Conservation (phyloP, 2,797 vertebrate genomes). For the Enteromius anoplus region DNA sequence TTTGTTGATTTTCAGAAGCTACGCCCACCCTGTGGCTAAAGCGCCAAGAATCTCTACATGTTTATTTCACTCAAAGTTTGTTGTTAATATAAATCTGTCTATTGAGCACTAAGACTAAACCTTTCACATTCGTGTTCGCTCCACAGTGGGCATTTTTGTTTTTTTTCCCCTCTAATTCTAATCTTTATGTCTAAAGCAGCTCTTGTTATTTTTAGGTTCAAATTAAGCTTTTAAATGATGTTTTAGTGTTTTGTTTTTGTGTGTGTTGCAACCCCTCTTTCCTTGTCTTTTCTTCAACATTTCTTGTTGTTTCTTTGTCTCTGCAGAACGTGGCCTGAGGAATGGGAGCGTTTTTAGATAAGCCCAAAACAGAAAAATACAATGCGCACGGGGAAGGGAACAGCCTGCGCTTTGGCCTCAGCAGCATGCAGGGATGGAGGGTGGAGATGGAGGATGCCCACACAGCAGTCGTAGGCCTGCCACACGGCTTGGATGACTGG, state of each 20-base stretch:
- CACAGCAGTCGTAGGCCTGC: slow-evolving; percentile 93
- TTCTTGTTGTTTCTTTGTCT: slow-evolving; percentile 51
- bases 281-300: background rate
- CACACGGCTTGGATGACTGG: slow-evolving; percentile 93
- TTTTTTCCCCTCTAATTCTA: slow-evolving; percentile 21
- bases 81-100: slow-evolving; percentile 50
- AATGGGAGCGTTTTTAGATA: slow-evolving; percentile 99
- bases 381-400: slow-evolving; percentile 94
- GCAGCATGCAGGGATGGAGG: slow-evolving; percentile 99
- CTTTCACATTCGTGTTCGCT: slow-evolving; percentile 42
- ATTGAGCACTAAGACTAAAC: slow-evolving; percentile 45
- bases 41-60: slow-evolving; percentile 54
- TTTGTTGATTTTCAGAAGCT: slow-evolving; percentile 49
- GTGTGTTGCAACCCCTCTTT: background rate
- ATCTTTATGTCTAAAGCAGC: background rate
- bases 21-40: slow-evolving; percentile 31
- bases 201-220: background rate
- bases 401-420: slow-evolving; percentile 91
- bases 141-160: slow-evolving; percentile 26
- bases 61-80: slow-evolving; percentile 51
- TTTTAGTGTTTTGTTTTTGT: background rate
- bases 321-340: slow-evolving; percentile 79
- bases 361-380: slow-evolving; percentile 99
- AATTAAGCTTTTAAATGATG: background rate
- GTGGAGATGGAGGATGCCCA: slow-evolving; percentile 98